These are phyloP conservation scores for Platichthys flesus DNA, from an alignment of 2,113 vertebrate genomes.

Conservation along the genomic window DNA sequence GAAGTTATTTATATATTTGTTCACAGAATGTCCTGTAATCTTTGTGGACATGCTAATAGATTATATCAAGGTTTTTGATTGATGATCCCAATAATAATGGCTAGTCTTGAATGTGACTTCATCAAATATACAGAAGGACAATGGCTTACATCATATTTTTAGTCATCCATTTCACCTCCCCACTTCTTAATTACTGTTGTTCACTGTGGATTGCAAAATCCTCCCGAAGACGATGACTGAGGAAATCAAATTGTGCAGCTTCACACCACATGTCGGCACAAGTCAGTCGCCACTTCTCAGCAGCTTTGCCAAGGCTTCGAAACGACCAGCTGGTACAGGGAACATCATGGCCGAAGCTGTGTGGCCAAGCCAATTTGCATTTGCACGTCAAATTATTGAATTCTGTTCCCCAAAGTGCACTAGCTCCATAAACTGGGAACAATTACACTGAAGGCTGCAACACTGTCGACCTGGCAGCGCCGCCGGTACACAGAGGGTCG, in stretches of 20 bases:
- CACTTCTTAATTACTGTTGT: background rate
- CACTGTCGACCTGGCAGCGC: slow-evolving; percentile 8
- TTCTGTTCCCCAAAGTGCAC: slow-evolving; percentile 32
- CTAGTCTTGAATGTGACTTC: no score
- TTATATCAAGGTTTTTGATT: no score
- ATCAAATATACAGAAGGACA: no score
- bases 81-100: no score
- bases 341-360: slow-evolving; percentile 45
- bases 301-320: slow-evolving; percentile 47
- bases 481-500: background rate
- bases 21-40: background rate
- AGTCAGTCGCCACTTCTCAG: slow-evolving; percentile 39
- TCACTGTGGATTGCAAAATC: background rate
- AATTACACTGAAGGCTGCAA: slow-evolving; percentile 31
- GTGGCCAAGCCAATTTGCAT: slow-evolving; percentile 43
- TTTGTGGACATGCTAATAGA: no score
- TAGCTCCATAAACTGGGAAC: slow-evolving; percentile 17
- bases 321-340: slow-evolving; percentile 60
- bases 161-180: no score
- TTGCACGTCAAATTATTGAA: slow-evolving; percentile 53
- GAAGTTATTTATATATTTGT: no score
- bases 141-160: no score
- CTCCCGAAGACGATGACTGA: slow-evolving; percentile 6
- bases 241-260: slow-evolving; percentile 36
- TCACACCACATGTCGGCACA: slow-evolving; percentile 43